Evolutionary conservation across 2,797 vertebrate species (phyloP), one percentile per base, ranked within the genome.

Genomic region (Cirrhinus mrigala): DNA sequence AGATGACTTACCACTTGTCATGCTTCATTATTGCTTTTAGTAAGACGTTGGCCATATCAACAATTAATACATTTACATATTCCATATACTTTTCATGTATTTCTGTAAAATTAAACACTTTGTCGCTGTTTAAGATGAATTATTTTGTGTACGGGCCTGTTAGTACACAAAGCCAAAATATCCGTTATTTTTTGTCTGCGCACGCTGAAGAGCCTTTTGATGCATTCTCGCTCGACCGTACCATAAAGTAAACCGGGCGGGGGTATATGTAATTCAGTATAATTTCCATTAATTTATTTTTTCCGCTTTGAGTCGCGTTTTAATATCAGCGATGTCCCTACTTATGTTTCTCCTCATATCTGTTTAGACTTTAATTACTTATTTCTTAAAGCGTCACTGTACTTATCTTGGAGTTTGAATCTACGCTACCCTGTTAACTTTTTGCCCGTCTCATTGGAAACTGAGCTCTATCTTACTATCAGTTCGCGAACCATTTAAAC

Each of bases 181-280:
- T 56, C 89, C 85, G 89, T 89, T 87, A 87, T 48, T 85, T 87
- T 84, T 74, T 71, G 50, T 75, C 29, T 85, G 81, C 85, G 77
- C 70, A 82, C 52, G 76, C 40, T 60, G 75, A 69, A 84, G 29
- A 27, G 10, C 29, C 48, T 66, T 69, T 58, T 46, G 64, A 78
- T 29, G 50, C 37, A 56, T 46, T 70, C 64, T 78, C 37, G 15
- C 24, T 86, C 10, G 87, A 83, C 79, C 40, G 66, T 87, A 87
- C 89, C 89, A 90, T 52, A 60, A 76, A 70, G 79, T 85, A 56
- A 14, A 15, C 3, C 2, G 1, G 4, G 6, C 22, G 40, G 83
- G 89, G 83, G 86, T 48, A 27, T 6, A 1, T 3, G 40, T 40
- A 16, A 80, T 75, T 11, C 8, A 40, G 7, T 29, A n/a, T 75